These are phyloP conservation scores for Littorina saxatilis DNA, from an alignment of 1,140 invertebrate species.

Conservation along the genomic window DNA sequence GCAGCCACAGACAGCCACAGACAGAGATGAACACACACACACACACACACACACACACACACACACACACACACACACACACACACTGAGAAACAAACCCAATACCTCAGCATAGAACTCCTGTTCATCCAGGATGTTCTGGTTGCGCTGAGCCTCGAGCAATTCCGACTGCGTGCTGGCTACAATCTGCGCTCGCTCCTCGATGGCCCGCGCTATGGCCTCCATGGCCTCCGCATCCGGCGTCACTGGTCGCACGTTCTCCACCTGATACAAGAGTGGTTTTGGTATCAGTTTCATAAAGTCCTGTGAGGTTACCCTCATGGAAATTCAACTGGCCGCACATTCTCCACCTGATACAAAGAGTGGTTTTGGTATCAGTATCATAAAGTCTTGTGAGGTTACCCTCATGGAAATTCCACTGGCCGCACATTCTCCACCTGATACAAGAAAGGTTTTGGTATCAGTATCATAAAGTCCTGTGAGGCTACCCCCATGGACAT, in stretches of 20 bases:
- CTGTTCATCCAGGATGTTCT: constrained; percentile 73
- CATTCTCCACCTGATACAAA: constrained; percentile 63
- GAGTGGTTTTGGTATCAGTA: no score
- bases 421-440: constrained; percentile 68
- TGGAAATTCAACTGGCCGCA: constrained; percentile 65
- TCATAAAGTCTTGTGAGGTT: no score
- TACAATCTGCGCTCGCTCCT: constrained; percentile 70
- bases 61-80: constrained; percentile 6
- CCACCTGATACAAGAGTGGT: no score
- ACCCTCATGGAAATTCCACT: constrained; percentile 53
- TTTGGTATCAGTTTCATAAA: no score
- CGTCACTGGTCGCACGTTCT: constrained; percentile 72
- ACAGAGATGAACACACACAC: not conserved
- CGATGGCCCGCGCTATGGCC: constrained; percentile 70
- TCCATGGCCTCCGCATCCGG: constrained; percentile 74
- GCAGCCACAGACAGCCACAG: not conserved
- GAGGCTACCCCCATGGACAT: no score
- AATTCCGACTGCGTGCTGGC: constrained; percentile 71
- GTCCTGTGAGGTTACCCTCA: no score
- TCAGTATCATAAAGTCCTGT: no score
- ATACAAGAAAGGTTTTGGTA: no score
- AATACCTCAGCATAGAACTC: constrained; percentile 75
- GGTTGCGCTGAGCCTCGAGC: constrained; percentile 69
- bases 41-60: not conserved
- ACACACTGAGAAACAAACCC: no score